A percentile compares a stretch with the other conserved stretches of the same genome.
These are phyloP conservation scores for Belonocnema kinseyi DNA, from an alignment of 1,140 invertebrate genomes.

Conservation along the genomic window DNA sequence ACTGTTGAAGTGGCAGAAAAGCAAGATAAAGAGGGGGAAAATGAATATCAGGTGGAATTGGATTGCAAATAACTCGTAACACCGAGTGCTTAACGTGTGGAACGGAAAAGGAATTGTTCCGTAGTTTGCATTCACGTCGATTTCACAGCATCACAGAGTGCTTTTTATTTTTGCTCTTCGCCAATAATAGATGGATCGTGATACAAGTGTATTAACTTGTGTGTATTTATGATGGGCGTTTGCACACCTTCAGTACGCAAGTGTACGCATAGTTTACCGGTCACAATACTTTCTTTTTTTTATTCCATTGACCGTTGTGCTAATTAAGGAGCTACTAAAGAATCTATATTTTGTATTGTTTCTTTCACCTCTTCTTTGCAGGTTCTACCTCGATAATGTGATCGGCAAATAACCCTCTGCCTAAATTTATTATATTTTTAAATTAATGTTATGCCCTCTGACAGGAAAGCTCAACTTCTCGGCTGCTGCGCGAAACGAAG, in stretches of 20 bases:
- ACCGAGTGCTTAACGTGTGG: background rate
- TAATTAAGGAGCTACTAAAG: slow-evolving; percentile 54
- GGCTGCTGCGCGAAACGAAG: no score
- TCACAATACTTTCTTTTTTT: slow-evolving; percentile 48
- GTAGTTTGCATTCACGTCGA: background rate
- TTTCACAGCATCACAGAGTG: slow-evolving; percentile 19
- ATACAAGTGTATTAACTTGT: background rate
- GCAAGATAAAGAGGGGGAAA: background rate
- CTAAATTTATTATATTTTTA: no score
- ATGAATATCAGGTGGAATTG: background rate
- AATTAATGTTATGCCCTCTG: no score
- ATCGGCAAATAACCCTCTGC: no score
- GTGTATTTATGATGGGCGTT: slow-evolving; percentile 46
- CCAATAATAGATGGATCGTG: slow-evolving; percentile 60
- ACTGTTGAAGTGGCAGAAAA: slow-evolving; percentile 14
- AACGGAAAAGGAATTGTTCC: background rate
- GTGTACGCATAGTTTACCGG: slow-evolving; percentile 52
- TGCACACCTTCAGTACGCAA: slow-evolving; percentile 45
- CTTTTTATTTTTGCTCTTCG: slow-evolving; percentile 63
- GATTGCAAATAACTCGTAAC: slow-evolving; percentile 9
- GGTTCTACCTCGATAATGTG: no score
- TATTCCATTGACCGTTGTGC: slow-evolving; percentile 41
- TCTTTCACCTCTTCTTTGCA: background rate
- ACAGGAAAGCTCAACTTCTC: no score
- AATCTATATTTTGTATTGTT: background rate